These are phyloP conservation scores for Lethenteron reissneri DNA, from an alignment of 2,113 vertebrate genomes.

Conservation along the genomic window DNA sequence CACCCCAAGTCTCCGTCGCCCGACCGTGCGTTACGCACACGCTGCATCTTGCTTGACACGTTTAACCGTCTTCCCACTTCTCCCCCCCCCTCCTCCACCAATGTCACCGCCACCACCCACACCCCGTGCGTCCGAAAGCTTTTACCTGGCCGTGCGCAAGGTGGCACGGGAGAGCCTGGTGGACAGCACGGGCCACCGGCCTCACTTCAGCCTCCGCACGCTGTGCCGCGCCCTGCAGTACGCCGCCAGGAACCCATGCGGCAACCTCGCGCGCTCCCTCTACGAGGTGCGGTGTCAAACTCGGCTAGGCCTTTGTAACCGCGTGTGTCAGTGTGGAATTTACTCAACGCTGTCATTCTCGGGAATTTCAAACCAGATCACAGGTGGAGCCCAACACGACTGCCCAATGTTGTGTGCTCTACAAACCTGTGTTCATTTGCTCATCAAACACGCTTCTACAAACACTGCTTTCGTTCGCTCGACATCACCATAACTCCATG, in stretches of 20 bases:
- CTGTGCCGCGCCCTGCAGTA: conserved; percentile 71
- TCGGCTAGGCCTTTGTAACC: too few relatives aligned
- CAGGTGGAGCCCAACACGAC: too few relatives aligned
- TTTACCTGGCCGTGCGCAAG: conserved; percentile 56
- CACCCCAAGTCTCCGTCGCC: too few relatives aligned
- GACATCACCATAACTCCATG: too few relatives aligned
- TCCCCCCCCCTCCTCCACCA: background rate
- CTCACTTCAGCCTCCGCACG: conserved; percentile 80
- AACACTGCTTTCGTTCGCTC: too few relatives aligned
- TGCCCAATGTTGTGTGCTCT: too few relatives aligned
- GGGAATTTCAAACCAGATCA: too few relatives aligned
- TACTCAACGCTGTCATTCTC: too few relatives aligned
- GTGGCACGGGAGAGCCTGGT: conserved; percentile 40
- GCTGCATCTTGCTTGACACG: background rate
- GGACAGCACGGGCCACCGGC: conserved; percentile 65
- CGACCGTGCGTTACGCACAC: too few relatives aligned
- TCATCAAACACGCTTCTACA: too few relatives aligned
- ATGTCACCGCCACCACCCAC: background rate
- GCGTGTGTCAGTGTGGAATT: too few relatives aligned
- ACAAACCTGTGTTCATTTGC: too few relatives aligned
- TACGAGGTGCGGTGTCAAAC: conserved; percentile 44
- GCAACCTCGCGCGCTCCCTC: conserved; percentile 54
- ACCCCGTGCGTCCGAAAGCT: conserved; percentile 24
- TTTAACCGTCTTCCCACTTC: background rate
- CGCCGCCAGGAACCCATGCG: conserved; percentile 47